Evolutionary conservation across 1,140 invertebrate species (phyloP).

Genomic region (Drosophila carrolli): DNA sequence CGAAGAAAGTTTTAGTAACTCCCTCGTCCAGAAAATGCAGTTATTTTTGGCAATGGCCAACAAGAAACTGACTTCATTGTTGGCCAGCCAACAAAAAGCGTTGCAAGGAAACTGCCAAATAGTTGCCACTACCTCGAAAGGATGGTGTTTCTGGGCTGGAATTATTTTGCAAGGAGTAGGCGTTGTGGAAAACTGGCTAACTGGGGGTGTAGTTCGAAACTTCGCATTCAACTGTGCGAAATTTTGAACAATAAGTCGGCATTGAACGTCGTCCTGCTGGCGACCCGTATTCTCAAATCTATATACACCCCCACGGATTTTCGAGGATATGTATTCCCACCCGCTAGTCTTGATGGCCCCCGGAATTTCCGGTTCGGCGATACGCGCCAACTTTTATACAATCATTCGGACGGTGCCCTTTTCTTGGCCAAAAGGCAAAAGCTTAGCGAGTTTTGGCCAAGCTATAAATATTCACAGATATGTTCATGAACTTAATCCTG

Average conservation of each 20-base stretch:
- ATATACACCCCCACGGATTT: constrained; percentile 4
- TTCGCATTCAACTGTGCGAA: constrained; percentile 64
- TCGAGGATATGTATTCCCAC: constrained; percentile 25
- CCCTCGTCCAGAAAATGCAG: constrained; percentile 53
- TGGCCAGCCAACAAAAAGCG: constrained; percentile 58
- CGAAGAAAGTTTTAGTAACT: constrained; percentile 65
- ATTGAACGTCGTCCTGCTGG: constrained; percentile 63
- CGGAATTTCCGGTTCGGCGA: constrained; percentile 71
- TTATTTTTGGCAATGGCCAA: constrained; percentile 68
- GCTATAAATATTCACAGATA: constrained; percentile 61
- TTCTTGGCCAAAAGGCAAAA: constrained; percentile 62
- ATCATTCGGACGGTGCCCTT: constrained; percentile 58
- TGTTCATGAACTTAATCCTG: constrained; percentile 16
- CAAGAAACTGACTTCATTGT: constrained; percentile 78
- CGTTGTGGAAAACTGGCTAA: not conserved
- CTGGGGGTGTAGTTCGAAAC: constrained; percentile 9
- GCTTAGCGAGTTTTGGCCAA: constrained; percentile 60
- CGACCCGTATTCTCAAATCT: constrained; percentile 31
- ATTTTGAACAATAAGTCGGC: constrained; percentile 72
- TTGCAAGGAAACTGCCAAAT: constrained; percentile 71
- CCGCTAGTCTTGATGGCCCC: constrained; percentile 70
- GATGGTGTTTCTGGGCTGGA: constrained; percentile 2
- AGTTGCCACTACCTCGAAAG: constrained; percentile 53
- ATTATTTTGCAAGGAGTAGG: constrained; percentile 21
- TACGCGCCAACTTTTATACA: constrained; percentile 77